Conservation (phyloP, 2,797 vertebrate species). For the Delichon dasypus region DNA sequence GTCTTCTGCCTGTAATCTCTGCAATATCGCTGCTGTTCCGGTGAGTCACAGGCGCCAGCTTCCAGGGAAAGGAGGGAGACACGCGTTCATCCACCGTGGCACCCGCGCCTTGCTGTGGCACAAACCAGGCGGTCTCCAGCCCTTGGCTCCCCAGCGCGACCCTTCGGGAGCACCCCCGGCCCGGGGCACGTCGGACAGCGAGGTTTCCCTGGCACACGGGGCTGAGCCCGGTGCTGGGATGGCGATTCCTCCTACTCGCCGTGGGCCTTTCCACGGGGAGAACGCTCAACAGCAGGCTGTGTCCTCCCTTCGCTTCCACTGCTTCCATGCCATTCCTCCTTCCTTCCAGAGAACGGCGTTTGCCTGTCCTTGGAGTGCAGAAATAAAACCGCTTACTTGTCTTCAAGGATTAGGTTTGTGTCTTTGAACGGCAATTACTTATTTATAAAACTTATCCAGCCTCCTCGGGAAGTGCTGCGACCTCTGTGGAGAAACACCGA, state of each 20-base stretch:
- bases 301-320: rapidly evolving
- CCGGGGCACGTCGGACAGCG: rapidly evolving
- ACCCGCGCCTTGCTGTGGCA: rapidly evolving
- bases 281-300: rapidly evolving
- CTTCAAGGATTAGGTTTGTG: background rate
- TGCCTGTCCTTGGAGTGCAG: background rate
- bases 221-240: rapidly evolving
- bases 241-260: rapidly evolving
- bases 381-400: background rate
- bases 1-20: background rate
- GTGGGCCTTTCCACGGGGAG: rapidly evolving
- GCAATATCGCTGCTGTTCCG: background rate
- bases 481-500: rapidly evolving
- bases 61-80: background rate
- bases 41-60: background rate
- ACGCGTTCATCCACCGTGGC: background rate
- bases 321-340: background rate
- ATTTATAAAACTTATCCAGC: background rate
- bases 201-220: rapidly evolving
- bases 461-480: rapidly evolving
- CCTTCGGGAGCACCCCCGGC: rapidly evolving
- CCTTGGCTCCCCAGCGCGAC: rapidly evolving
- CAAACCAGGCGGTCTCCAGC: rapidly evolving
- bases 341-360: background rate
- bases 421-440: background rate